Evolutionary conservation across 2,888 invertebrate genomes (phyloP).

Genomic region (Sinohyriopsis cumingii): DNA sequence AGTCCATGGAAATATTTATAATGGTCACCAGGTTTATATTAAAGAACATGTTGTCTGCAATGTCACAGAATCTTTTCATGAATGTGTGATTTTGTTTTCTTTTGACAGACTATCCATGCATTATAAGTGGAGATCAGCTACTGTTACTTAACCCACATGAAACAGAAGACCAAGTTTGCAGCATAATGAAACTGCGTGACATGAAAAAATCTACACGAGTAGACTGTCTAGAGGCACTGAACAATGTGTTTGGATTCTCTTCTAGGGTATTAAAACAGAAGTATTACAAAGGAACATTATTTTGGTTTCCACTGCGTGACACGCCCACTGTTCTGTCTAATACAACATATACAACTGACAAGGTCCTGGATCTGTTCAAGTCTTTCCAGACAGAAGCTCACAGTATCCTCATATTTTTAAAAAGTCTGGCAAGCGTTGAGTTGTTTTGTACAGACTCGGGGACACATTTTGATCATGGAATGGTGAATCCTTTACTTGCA

Average conservation of each 20-base stretch:
- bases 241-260: conserved; percentile 43
- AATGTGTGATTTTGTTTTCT: too few species aligned
- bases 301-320: conserved; percentile 63
- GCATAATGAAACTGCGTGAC: conserved; percentile 7
- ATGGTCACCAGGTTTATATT: too few species aligned
- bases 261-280: conserved; percentile 28
- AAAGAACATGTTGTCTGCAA: too few species aligned
- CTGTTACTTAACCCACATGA: conserved; percentile 25
- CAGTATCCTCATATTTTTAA: conserved; percentile 61
- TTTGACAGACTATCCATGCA: conserved; percentile 24
- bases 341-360: conserved; percentile 44
- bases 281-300: conserved; percentile 56
- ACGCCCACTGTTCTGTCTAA: conserved; percentile 50
- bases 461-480: neutral
- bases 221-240: conserved; percentile 32
- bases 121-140: conserved; percentile 26
- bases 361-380: conserved; percentile 48
- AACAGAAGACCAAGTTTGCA: conserved; percentile 11
- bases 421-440: conserved; percentile 52
- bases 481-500: too few species aligned
- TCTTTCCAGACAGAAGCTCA: conserved; percentile 57
- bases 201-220: conserved; percentile 11
- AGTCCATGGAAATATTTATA: too few species aligned
- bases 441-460: conserved; percentile 24
- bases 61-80: too few species aligned